Conservation (phyloP, 2,797 vertebrate genomes). For the Labeo calbasu region DNA sequence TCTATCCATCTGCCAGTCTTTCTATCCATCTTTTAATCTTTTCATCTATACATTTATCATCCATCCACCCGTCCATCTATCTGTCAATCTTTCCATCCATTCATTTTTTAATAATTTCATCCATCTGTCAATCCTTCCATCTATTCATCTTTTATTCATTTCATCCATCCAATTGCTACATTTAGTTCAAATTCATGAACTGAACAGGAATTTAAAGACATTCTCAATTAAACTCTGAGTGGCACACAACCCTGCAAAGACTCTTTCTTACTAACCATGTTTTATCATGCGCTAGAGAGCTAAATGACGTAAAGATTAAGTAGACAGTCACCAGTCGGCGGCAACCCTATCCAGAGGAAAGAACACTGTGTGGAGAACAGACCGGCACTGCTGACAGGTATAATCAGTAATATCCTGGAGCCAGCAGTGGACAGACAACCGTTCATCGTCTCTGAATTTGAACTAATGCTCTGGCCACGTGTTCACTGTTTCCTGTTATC, state of each 20-base stretch:
- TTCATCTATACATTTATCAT: not conserved
- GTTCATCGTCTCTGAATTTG: conserved; percentile 42
- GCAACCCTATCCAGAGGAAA: conserved; percentile 1
- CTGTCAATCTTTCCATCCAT: not conserved
- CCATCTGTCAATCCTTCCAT: not conserved
- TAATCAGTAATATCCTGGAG: conserved; percentile 45
- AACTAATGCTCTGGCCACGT: conserved; percentile 4
- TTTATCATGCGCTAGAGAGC: not conserved
- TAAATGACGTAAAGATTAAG: not conserved
- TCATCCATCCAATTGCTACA: not conserved
- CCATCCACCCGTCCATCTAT: too few species aligned
- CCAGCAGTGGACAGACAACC: not conserved
- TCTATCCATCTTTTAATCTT: not conserved
- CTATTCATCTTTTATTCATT: not conserved
- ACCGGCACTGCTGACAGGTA: conserved; percentile 29
- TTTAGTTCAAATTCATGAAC: not conserved
- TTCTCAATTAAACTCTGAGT: not conserved
- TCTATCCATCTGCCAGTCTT: not conserved
- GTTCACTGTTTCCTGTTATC: conserved; percentile 43
- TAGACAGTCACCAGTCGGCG: not conserved
- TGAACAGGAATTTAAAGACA: not conserved
- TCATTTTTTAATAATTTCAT: too few species aligned
- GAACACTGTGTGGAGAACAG: not conserved
- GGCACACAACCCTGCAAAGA: not conserved
- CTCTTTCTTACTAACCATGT: not conserved